Evolutionary conservation across 2,888 invertebrate genomes (phyloP), one percentile per base, ranked within the genome.

Genomic region (Diaphora mendica): DNA sequence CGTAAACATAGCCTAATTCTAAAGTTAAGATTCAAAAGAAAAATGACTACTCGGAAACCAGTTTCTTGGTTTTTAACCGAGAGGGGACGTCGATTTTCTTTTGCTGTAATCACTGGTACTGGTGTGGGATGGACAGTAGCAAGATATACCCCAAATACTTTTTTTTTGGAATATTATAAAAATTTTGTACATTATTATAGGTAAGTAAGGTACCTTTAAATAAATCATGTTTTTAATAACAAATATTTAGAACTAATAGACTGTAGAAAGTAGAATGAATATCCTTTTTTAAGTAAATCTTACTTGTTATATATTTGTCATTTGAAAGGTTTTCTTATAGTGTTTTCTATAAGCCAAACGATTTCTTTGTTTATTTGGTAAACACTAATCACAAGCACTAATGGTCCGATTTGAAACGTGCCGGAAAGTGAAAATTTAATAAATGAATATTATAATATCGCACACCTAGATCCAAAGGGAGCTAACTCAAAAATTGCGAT

Each of bases 131-230:
- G 94, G 51, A 96, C 96, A 78, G 93, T 95, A 80, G 94, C 92
- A 9, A 96, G 96, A 88, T 96, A 95, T 87, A 77, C 96, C 62
- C 97, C 97, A 0, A 96, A 98, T 75, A 97, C 97, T 1, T 88
- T 97, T 78, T 92, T 96, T 1, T 81, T 97, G 3, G 89, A 96
- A 4, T 94, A 97, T 86, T 97, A 97, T 85, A 96, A 96, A 86
- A 96, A 97, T 51, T 92, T 97, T 77, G 95, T 97, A 11, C 96
- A 97, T 77, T 95, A 96, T 82, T 97, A 97, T 89, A 96, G 95
- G 97, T 90, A 74, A 80, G 80, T 76, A 26, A 48, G 17, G 15
- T 7, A 44, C 17, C 39, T 39, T 11, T 39, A 11, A 11, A 39
- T 39, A 39, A 39, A 35, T 35, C 35, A 35, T 35, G 8, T 35